These are phyloP conservation scores for Augochlorella aurata DNA, from an alignment of 2,888 invertebrate species.

Conservation along the genomic window DNA sequence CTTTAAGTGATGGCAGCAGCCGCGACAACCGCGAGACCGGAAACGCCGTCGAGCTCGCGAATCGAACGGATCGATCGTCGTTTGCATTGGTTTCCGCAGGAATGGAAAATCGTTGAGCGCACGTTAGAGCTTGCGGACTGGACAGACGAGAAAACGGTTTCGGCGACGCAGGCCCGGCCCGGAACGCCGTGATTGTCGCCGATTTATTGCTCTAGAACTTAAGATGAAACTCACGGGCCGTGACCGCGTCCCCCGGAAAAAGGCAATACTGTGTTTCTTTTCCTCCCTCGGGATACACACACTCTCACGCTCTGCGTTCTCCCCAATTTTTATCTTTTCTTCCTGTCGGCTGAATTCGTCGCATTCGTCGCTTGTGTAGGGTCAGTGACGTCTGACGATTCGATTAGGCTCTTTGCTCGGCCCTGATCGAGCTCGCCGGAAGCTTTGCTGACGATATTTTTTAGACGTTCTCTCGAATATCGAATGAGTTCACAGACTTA, in stretches of 20 bases:
- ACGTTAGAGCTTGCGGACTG: constrained; percentile 2
- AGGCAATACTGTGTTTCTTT: constrained; percentile 80
- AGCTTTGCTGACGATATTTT: not conserved
- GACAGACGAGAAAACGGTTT: constrained; percentile 51
- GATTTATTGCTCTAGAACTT: constrained; percentile 80
- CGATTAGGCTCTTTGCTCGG: not conserved
- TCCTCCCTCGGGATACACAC: constrained; percentile 29
- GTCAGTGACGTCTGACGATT: too few species aligned
- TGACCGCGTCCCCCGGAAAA: constrained; percentile 74
- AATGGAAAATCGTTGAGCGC: constrained; percentile 3
- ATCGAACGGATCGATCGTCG: constrained; percentile 5
- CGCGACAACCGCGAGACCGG: constrained; percentile 2
- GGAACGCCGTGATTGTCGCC: constrained; percentile 74
- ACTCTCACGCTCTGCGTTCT: constrained; percentile 21
- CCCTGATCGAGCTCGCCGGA: not conserved
- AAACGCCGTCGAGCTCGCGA: constrained; percentile 15
- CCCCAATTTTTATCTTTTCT: not conserved
- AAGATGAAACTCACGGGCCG: constrained; percentile 72
- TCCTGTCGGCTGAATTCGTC: constrained; percentile 11
- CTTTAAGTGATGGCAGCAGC: too few species aligned
- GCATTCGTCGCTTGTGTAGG: not conserved
- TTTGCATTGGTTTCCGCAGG: not conserved
- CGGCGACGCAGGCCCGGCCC: constrained; percentile 64
- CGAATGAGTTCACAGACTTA: too few species aligned
- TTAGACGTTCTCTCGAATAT: too few species aligned